phyloP scores from a whole-genome alignment of 2,797 vertebrate genomes.

The Poecilia wingei region DNA sequence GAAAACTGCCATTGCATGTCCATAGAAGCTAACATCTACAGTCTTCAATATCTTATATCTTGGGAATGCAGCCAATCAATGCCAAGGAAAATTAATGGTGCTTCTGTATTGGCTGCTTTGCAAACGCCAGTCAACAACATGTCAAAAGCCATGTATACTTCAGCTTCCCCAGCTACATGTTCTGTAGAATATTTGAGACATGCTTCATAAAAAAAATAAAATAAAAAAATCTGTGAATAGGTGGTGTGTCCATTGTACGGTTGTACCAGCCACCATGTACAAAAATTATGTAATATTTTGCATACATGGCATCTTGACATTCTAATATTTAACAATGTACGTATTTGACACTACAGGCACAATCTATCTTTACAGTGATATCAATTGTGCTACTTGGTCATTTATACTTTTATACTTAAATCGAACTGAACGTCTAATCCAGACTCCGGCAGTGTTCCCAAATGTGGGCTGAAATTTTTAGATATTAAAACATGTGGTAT shows the following conservation, averaged over 20 bases:
- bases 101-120: background rate
- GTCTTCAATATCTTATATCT: background rate
- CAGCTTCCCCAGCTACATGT: background rate
- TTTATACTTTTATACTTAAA: background rate
- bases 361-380: background rate
- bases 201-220: background rate
- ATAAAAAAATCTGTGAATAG: background rate
- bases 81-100: background rate
- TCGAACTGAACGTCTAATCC: background rate
- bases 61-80: background rate
- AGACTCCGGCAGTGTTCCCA: background rate
- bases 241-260: background rate
- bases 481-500: background rate
- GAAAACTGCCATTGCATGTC: background rate
- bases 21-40: background rate
- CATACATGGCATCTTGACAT: background rate
- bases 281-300: background rate
- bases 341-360: background rate
- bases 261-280: background rate
- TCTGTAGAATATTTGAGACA: background rate
- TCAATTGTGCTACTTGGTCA: background rate
- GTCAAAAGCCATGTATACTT: background rate
- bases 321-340: background rate
- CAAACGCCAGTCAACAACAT: background rate
- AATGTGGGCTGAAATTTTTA: background rate